Evolutionary conservation across 2,797 vertebrate genomes (phyloP), one percentile per base, ranked within the genome.

Genomic region (Dermochelys coriacea): DNA sequence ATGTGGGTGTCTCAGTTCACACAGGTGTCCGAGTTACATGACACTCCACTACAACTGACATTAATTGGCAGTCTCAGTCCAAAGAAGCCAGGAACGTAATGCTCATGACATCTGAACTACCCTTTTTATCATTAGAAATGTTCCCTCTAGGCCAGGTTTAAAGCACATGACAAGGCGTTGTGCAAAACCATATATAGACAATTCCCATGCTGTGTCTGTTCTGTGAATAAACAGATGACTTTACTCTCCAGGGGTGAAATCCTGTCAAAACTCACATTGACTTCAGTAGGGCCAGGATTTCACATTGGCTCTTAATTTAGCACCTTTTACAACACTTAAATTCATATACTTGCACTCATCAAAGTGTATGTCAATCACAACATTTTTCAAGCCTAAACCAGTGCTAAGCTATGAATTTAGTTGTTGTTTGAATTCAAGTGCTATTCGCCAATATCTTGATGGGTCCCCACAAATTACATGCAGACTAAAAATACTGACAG

Each of bases 141-240:
- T 25, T 94, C 80, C 59, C 78, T 85, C 89, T 59, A 59, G 55
- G 47, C 55, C 25, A 15, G 6, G 49, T 88, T 86, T 79, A 88
- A 93, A 80, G 57, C n/a, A 91, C 34, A 83, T 93, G 89, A 54
- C 27, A 25, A 37, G 14, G 54, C 84, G 21, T 49, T 91, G 41
- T 80, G 90, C 90, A 74, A 90, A 87, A 80, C 45, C 79, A 94
- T 79, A 34, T 54, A 82, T 93, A 95, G 94, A 82, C 93, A 94
- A 92, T 96, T 86, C 75, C 79, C 87, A 27, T 49, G 49, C 25
- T 87, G 54, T 85, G 84, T 5, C 88, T 34, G 45, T 55, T 84
- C 50, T 68, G 54, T 84, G 81, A 47, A 89, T 94, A 84, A 87
- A 1, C 29, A 94, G 92, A 89, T 84, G 93, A 80, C 74, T 88